These are phyloP conservation scores for Epinotia bilunana DNA, from an alignment of 2,888 invertebrate genomes.

Conservation along the genomic window DNA sequence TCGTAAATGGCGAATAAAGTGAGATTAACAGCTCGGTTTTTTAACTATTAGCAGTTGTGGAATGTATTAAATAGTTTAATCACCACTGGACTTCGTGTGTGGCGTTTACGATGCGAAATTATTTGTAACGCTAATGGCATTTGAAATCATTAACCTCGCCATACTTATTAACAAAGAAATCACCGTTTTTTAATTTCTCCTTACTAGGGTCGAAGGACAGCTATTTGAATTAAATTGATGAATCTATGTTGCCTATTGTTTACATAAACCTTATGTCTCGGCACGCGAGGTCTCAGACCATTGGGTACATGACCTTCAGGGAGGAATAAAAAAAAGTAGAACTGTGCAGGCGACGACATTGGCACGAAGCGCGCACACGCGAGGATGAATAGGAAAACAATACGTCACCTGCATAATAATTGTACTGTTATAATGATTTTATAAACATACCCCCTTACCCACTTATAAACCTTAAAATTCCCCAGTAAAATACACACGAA, in stretches of 20 bases:
- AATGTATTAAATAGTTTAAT: constrained; percentile 39
- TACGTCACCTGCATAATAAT: constrained; percentile 52
- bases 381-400: constrained; percentile 66
- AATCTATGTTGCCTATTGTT: constrained; percentile 55
- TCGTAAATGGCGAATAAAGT: constrained; percentile 52
- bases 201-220: constrained; percentile 25
- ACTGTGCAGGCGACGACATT: constrained; percentile 73
- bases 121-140: constrained; percentile 39
- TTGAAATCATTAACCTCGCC: constrained; percentile 35
- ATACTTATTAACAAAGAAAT: constrained; percentile 25
- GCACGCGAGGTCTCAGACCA: constrained; percentile 74
- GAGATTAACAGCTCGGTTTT: constrained; percentile 49
- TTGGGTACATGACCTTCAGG: constrained; percentile 74
- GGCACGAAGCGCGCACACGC: constrained; percentile 80
- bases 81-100: constrained; percentile 47
- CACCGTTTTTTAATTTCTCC: constrained; percentile 16
- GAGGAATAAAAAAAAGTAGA: constrained; percentile 69
- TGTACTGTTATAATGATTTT: constrained; percentile 49
- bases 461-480: neutral
- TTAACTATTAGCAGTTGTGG: constrained; percentile 48
- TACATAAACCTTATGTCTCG: constrained; percentile 56
- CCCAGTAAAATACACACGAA: neutral
- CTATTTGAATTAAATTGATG: constrained; percentile 36
- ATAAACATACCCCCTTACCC: neutral
- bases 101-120: constrained; percentile 36